Conservation (phyloP, 2,888 invertebrate species). For the Tenthredo amoena region DNA sequence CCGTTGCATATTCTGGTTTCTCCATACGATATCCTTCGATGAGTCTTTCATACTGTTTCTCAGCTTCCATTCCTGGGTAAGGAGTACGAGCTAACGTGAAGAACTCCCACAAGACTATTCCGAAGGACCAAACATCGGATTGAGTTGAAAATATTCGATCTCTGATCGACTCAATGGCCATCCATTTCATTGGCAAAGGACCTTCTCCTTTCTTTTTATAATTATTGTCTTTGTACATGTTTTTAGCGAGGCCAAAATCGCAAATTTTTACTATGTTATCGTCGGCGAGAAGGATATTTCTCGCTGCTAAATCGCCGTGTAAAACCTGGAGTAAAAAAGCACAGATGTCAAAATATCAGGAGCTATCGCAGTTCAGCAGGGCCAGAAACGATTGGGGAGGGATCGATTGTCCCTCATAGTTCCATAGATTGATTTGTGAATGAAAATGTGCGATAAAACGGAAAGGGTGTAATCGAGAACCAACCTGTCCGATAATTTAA, state of each 20-base stretch:
- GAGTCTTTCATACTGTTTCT: constrained; percentile 84
- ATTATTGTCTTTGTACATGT: constrained; percentile 90
- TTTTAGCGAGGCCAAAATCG: constrained; percentile 94
- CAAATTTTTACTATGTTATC: constrained; percentile 95
- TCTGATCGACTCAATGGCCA: constrained; percentile 93
- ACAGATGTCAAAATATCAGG: background rate
- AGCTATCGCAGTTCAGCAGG: background rate
- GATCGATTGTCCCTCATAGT: background rate
- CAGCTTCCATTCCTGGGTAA: constrained; percentile 89
- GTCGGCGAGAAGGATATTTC: constrained; percentile 91
- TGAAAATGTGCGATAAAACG: background rate
- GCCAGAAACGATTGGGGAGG: background rate
- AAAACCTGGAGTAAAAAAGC: constrained; percentile 80
- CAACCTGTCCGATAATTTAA: background rate
- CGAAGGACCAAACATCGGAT: constrained; percentile 95
- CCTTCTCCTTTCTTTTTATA: constrained; percentile 92
- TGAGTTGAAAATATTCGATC: constrained; percentile 93
- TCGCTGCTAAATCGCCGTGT: constrained; percentile 91
- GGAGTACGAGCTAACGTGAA: constrained; percentile 90
- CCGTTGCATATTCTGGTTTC: constrained; percentile 89
- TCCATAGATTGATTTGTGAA: background rate
- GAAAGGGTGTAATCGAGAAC: background rate
- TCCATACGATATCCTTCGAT: constrained; percentile 91
- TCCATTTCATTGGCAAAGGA: constrained; percentile 94
- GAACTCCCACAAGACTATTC: constrained; percentile 91